Conservation (phyloP, 2,797 vertebrate species). For the Mormyrus hasselquistii region DNA sequence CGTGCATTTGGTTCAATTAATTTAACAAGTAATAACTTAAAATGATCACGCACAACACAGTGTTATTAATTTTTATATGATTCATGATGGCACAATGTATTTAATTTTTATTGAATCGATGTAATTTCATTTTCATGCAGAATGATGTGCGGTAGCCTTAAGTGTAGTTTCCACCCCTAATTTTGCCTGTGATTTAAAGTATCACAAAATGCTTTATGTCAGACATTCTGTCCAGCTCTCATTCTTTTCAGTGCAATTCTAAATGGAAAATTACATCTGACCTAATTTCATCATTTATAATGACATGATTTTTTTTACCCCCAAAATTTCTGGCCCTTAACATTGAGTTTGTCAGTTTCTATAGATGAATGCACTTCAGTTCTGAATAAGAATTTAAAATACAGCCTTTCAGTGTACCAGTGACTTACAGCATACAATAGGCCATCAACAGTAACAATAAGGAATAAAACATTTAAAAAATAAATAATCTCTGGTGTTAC, state of each 20-base stretch:
- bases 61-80: constrained; percentile 10
- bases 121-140: constrained; percentile 1
- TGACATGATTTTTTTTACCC: not conserved
- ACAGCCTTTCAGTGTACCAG: not conserved
- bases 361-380: not conserved
- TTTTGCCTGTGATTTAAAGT: constrained; percentile 3
- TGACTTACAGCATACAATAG: not conserved
- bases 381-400: constrained; percentile 8
- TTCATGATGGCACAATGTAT: not conserved
- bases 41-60: not conserved
- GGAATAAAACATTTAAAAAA: not conserved
- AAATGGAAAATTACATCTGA: not conserved
- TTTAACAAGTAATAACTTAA: not conserved
- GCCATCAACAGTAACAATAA: not conserved
- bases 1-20: not conserved
- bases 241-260: not conserved
- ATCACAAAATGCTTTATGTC: not conserved
- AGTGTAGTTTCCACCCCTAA: not conserved
- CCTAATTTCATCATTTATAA: not conserved
- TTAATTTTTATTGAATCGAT: not conserved
- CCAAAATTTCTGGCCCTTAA: not conserved
- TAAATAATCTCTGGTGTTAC: not conserved
- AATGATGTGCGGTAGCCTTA: not conserved
- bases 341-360: not conserved
- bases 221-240: not conserved